phyloP scores from a whole-genome alignment of 2,888 invertebrate genomes.

The Galerucella pusilla region DNA sequence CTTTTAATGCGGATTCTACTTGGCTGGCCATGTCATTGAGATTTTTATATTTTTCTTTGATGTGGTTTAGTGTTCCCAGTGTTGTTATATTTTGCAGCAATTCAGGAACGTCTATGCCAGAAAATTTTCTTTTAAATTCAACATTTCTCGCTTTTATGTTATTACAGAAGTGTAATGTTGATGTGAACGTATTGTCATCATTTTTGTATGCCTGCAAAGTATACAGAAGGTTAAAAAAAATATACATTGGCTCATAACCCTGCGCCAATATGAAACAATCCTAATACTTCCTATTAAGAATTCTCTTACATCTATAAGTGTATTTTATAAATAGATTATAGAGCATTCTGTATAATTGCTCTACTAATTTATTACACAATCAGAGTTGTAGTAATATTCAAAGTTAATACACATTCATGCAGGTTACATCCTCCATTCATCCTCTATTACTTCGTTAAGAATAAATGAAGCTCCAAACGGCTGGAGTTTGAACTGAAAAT shows the following conservation, averaged over 20 bases:
- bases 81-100: slow-evolving; percentile 57
- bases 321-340: neutral
- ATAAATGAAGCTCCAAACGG: neutral
- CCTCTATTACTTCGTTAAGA: slow-evolving; percentile 9
- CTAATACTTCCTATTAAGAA: too few species aligned
- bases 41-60: slow-evolving; percentile 59
- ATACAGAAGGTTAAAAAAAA: neutral
- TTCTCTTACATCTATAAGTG: neutral
- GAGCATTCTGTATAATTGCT: neutral
- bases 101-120: slow-evolving; percentile 57
- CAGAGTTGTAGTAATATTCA: neutral
- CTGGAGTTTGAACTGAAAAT: neutral
- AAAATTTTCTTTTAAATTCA: slow-evolving; percentile 54
- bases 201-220: slow-evolving; percentile 55
- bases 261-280: too few species aligned
- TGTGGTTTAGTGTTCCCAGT: slow-evolving; percentile 51
- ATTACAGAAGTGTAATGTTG: slow-evolving; percentile 56
- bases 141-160: slow-evolving; percentile 57
- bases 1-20: slow-evolving; percentile 57
- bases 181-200: slow-evolving; percentile 52
- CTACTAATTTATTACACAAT: neutral
- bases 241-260: too few species aligned
- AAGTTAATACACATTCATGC: neutral
- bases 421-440: neutral
- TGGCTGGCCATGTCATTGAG: slow-evolving; percentile 54